Conservation (phyloP, 2,113 vertebrate species). For the Apodemus speciosus region DNA sequence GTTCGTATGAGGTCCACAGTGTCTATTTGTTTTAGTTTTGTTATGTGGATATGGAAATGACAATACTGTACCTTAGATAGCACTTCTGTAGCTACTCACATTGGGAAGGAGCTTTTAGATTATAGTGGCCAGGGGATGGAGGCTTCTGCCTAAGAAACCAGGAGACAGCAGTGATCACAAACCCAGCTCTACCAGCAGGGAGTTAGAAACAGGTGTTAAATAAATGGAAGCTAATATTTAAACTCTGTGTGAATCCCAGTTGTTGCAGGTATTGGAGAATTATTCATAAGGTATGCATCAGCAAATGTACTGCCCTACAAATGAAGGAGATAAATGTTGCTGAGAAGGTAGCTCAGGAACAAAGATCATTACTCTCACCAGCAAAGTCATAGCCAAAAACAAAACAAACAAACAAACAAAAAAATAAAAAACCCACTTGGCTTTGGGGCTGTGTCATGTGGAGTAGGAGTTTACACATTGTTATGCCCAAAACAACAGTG, state of each 20-base stretch:
- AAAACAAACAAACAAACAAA: neutral
- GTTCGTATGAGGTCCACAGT: neutral
- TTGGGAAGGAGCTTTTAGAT: neutral
- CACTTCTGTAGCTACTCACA: neutral
- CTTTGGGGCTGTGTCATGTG: rapidly evolving
- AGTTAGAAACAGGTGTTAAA: neutral
- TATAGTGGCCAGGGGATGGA: neutral
- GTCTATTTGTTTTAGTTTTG: neutral
- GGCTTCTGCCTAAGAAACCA: neutral
- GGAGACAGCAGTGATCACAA: neutral
- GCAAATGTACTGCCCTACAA: neutral
- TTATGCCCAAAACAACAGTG: neutral
- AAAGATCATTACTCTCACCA: neutral
- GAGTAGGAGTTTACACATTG: neutral
- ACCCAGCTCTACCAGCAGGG: too few relatives aligned
- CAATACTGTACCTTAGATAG: neutral
- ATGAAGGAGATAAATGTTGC: neutral
- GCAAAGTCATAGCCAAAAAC: neutral
- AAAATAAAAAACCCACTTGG: neutral
- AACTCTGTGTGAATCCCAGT: neutral
- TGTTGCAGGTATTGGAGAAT: neutral
- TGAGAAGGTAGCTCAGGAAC: neutral
- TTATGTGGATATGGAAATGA: neutral
- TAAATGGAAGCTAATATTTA: neutral
- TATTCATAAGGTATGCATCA: neutral